Evolutionary conservation across 2,888 invertebrate genomes (phyloP).

Genomic region (Lochmaea crataegi): DNA sequence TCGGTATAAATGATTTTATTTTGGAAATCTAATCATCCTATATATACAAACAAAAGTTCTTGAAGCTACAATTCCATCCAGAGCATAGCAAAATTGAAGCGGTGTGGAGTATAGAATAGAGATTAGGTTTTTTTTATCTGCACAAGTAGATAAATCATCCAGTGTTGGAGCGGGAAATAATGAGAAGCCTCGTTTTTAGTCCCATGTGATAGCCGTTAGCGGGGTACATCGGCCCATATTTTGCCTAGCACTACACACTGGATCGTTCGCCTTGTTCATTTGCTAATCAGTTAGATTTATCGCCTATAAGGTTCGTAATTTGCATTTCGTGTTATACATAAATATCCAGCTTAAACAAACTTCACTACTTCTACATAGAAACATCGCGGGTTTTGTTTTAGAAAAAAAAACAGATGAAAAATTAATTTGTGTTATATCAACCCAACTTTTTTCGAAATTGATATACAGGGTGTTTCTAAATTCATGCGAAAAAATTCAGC

Average conservation of each 20-base stretch:
- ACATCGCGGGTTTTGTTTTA: not conserved
- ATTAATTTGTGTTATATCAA: too few species aligned
- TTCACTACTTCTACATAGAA: not conserved
- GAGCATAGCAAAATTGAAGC: conserved; percentile 16
- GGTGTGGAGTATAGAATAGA: conserved; percentile 31
- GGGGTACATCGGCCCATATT: conserved; percentile 46
- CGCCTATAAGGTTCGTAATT: conserved; percentile 51
- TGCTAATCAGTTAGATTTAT: conserved; percentile 55
- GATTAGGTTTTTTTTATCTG: conserved; percentile 45
- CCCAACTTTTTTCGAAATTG: too few species aligned
- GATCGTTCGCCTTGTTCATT: conserved; percentile 49
- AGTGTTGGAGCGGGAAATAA: conserved; percentile 46
- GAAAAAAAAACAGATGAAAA: not conserved
- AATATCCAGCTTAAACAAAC: conserved; percentile 25
- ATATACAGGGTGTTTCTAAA: too few species aligned
- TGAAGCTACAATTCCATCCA: conserved; percentile 27
- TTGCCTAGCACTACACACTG: conserved; percentile 33
- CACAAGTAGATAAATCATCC: conserved; percentile 47
- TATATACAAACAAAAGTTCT: not conserved
- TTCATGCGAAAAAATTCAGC: too few species aligned
- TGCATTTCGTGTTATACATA: conserved; percentile 48
- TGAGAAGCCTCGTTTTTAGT: conserved; percentile 48
- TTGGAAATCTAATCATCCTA: not conserved
- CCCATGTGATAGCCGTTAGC: conserved; percentile 52
- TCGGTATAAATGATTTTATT: too few species aligned